Conservation (phyloP, 1,140 invertebrate genomes). For the Leptinotarsa lineolata region DNA sequence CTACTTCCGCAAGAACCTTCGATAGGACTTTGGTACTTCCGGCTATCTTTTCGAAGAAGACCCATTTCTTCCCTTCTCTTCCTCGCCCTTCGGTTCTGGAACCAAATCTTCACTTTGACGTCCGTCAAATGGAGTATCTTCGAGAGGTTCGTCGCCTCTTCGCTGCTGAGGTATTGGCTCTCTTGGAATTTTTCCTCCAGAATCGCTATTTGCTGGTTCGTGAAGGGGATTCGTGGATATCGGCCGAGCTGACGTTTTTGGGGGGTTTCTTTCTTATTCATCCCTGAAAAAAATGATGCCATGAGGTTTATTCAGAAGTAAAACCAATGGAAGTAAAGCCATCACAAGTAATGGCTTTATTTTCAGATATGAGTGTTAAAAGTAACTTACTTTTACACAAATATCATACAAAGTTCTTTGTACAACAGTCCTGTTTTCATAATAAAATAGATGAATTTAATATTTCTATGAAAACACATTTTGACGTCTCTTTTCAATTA, state of each 20-base stretch:
- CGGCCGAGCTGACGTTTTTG: constrained; percentile 61
- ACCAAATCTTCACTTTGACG: constrained; percentile 80
- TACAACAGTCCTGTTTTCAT: too few species aligned
- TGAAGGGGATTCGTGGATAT: constrained; percentile 61
- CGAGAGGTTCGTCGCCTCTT: constrained; percentile 59
- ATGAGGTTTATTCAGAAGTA: too few species aligned
- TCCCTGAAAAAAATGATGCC: constrained; percentile 40
- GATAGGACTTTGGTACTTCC: neutral
- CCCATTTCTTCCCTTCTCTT: constrained; percentile 65
- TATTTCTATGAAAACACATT: too few species aligned
- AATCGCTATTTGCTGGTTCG: constrained; percentile 58
- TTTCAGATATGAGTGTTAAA: too few species aligned
- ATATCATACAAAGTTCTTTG: too few species aligned
- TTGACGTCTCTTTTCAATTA: too few species aligned
- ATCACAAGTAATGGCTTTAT: too few species aligned
- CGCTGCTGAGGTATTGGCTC: constrained; percentile 60
- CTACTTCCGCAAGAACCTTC: neutral
- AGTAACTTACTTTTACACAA: too few species aligned
- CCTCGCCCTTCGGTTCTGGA: constrained; percentile 76
- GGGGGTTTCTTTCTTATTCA: constrained; percentile 49
- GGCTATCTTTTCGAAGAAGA: neutral
- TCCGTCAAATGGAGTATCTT: constrained; percentile 57
- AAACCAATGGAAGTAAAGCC: too few species aligned
- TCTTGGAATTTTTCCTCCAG: constrained; percentile 61
- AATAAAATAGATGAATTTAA: too few species aligned